Percentiles rank a stretch among this genome's conserved stretches.
Conservation (phyloP, 2,113 vertebrate genomes). For the Mandrillus leucophaeus region DNA sequence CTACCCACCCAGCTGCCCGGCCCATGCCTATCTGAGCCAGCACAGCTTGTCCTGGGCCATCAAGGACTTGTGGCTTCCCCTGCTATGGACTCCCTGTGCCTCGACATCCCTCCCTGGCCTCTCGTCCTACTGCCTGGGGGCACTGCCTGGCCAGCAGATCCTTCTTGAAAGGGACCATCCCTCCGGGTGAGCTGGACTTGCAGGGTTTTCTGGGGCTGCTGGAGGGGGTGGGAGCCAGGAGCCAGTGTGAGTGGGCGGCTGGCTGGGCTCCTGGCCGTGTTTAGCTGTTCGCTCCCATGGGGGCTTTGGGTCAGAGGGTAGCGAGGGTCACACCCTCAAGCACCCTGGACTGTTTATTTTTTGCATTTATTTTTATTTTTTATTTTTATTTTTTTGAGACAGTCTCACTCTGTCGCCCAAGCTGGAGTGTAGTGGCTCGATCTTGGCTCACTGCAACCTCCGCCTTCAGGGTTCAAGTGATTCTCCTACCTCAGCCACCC, state of each 20-base stretch:
- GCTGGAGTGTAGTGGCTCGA: no score
- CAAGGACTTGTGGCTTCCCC: neutral
- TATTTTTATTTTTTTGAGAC: no score
- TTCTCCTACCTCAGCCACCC: no score
- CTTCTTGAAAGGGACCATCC: neutral
- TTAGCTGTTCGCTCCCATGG: neutral
- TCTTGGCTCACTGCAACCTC: no score
- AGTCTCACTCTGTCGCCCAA: no score
- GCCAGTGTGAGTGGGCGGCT: neutral
- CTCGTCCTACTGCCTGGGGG: neutral
- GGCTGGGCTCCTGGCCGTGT: neutral
- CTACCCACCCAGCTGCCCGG: fast-evolving
- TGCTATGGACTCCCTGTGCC: neutral
- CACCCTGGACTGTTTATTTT: neutral
- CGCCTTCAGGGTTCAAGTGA: no score
- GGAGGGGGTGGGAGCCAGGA: neutral
- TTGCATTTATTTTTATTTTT: neutral
- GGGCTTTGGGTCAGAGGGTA: neutral
- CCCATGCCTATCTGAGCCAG: neutral
- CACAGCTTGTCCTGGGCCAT: neutral
- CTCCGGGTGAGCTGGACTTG: fast-evolving
- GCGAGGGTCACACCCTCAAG: no score
- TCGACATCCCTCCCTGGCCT: neutral
- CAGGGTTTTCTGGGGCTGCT: neutral
- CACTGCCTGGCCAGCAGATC: neutral